Percentiles rank a stretch among this genome's conserved stretches.
phyloP scores from a whole-genome alignment of 2,113 vertebrate genomes.

The Marmota flaviventris region DNA sequence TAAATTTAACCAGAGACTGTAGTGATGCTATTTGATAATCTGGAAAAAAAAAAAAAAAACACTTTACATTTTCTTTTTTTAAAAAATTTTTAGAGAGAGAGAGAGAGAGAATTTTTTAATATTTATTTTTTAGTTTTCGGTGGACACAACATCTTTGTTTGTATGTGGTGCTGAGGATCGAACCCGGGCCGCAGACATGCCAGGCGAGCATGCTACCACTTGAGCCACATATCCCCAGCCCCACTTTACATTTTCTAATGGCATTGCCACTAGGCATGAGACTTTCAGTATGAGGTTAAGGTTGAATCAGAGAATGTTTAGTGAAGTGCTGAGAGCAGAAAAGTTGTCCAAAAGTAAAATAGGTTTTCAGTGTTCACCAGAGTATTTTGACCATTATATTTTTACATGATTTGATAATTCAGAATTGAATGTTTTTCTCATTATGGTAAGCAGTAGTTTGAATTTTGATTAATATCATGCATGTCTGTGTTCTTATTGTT shows the following conservation, averaged over 20 bases:
- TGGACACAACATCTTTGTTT: too few relatives aligned
- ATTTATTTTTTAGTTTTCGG: too few relatives aligned
- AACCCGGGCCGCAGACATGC: too few relatives aligned
- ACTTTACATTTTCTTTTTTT: background rate
- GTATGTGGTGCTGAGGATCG: too few relatives aligned
- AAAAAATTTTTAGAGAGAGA: too few relatives aligned
- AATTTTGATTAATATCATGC: background rate
- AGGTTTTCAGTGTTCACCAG: background rate
- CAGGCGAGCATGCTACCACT: too few relatives aligned
- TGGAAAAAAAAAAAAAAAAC: background rate
- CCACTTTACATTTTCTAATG: background rate
- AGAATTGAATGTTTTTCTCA: conserved; percentile 32
- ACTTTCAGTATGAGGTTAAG: background rate
- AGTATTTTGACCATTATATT: background rate
- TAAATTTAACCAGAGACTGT: conserved; percentile 11
- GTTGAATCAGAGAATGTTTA: conserved; percentile 29
- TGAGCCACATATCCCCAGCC: too few relatives aligned
- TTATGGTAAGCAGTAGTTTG: conserved; percentile 19
- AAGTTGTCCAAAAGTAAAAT: conserved; percentile 8
- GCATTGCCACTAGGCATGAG: background rate
- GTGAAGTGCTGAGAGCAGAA: background rate
- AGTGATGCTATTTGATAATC: conserved; percentile 1
- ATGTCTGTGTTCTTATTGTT: conserved; percentile 42
- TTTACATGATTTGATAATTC: conserved; percentile 33
- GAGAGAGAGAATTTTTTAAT: too few relatives aligned